Evolutionary conservation across 2,888 invertebrate genomes (phyloP), one percentile per base, ranked within the genome.

Genomic region (Tenthredo livida): DNA sequence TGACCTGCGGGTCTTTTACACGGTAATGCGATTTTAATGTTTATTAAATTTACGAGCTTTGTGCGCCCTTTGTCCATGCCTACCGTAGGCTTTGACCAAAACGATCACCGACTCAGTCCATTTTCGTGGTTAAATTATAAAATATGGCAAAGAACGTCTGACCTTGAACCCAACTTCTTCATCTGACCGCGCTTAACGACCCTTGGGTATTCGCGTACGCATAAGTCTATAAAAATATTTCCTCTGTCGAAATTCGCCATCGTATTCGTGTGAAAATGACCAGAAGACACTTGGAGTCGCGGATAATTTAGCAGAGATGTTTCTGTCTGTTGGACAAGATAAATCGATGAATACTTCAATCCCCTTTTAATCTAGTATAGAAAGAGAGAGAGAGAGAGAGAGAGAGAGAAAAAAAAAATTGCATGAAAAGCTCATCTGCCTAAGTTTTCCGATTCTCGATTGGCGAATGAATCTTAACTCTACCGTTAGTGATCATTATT

Each of bases 21-120:
- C 73, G 85, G 85, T 88, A 88, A 88, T 88, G 87, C 85, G 85
- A 85, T 87, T 88, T 88, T 88, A 86, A 88, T 88, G 88, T 83
- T 83, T 83, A 83, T 83, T 83, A 83, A 83, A 83, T 83, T 67
- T 83, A 83, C 83, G 83, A 83, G 67, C 83, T 83, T 83, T 83
- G 83, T 83, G 29, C 43, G 17, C 25, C 43, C 65, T 83, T 67
- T 83, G 47, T 67, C 65, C 58, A 67, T 67, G 25, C 33, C 21
- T 33, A 25, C 9, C 83, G 29, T n/a, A n/a, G n/a, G n/a, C 70
- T 67, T 83, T 9, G 25, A 43, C 83, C 21, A 40, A 83, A 67
- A 83, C 83, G 67, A 58, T 37, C 83, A 43, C 25, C 70, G 25
- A 80, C 83, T 67, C 83, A 83, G 67, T 83, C 83, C 50, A 67